phyloP scores from a whole-genome alignment of 1,140 invertebrate species.

The Ladona fulva region DNA sequence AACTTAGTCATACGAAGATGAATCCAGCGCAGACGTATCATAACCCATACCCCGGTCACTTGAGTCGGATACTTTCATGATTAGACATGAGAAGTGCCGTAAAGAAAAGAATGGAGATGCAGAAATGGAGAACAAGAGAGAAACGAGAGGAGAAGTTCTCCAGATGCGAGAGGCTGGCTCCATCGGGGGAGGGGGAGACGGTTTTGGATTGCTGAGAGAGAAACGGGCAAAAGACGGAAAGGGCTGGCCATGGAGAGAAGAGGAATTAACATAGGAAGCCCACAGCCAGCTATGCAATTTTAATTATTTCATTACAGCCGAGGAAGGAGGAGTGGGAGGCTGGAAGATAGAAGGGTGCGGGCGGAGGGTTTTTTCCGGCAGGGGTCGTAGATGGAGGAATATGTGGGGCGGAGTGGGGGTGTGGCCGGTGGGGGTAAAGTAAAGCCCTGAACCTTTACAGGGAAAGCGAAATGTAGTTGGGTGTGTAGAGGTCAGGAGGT shows the following conservation, averaged over 20 bases:
- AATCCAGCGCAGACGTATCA: too few relatives aligned
- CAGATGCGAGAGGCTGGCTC: not conserved
- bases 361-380: not conserved
- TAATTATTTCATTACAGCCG: slow-evolving; percentile 10
- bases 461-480: not conserved
- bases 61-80: too few relatives aligned
- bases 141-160: not conserved
- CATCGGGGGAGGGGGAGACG: too few relatives aligned
- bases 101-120: too few relatives aligned
- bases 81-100: too few relatives aligned
- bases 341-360: not conserved
- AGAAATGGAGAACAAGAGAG: not conserved
- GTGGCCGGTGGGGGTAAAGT: not conserved
- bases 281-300: slow-evolving; percentile 8
- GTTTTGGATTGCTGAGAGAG: not conserved
- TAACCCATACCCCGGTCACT: too few relatives aligned
- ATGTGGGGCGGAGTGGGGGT: not conserved
- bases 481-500: not conserved
- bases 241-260: not conserved
- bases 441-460: not conserved
- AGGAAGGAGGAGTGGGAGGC: not conserved
- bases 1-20: too few relatives aligned
- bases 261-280: slow-evolving; percentile 9
- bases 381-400: not conserved
- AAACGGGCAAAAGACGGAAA: not conserved